Evolutionary conservation across 2,888 invertebrate species (phyloP).

Genomic region (Athripsodes cinereus): DNA sequence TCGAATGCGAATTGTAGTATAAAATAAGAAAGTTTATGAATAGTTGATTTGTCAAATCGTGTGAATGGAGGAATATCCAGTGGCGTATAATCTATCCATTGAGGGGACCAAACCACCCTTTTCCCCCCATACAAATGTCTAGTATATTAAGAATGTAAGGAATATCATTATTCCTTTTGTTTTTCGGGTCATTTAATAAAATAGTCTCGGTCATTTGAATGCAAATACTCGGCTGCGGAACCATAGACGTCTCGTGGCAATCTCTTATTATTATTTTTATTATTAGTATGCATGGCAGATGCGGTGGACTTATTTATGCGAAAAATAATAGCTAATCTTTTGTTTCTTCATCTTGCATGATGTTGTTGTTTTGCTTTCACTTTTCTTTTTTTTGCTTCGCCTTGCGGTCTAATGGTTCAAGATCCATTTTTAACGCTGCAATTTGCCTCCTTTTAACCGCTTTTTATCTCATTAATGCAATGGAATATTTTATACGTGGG

Average conservation of each 20-base stretch:
- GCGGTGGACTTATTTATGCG: not conserved
- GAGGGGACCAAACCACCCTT: not conserved
- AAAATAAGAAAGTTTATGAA: too few species aligned
- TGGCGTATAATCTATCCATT: not conserved
- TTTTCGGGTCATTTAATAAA: slow-evolving; percentile 28
- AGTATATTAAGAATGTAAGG: slow-evolving; percentile 25
- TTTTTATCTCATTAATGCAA: too few species aligned
- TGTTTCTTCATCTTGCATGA: not conserved
- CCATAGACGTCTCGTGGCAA: slow-evolving; percentile 1
- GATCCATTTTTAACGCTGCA: not conserved
- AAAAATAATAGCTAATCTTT: slow-evolving; percentile 1
- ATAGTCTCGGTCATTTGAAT: slow-evolving; percentile 27
- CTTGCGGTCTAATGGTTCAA: not conserved
- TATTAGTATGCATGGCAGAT: slow-evolving; percentile 2
- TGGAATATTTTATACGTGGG: too few species aligned
- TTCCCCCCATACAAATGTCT: slow-evolving; percentile 12
- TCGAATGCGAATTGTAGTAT: too few species aligned
- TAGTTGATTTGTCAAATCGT: too few species aligned
- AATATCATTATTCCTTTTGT: slow-evolving; percentile 27
- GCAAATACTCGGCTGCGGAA: slow-evolving; percentile 23
- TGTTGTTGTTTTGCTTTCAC: too few species aligned
- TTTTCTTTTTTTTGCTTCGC: not conserved
- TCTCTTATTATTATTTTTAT: not conserved
- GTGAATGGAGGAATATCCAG: not conserved
- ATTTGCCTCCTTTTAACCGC: too few species aligned